Evolutionary conservation across 2,113 vertebrate genomes (phyloP).

Genomic region (Hippocampus comes): DNA sequence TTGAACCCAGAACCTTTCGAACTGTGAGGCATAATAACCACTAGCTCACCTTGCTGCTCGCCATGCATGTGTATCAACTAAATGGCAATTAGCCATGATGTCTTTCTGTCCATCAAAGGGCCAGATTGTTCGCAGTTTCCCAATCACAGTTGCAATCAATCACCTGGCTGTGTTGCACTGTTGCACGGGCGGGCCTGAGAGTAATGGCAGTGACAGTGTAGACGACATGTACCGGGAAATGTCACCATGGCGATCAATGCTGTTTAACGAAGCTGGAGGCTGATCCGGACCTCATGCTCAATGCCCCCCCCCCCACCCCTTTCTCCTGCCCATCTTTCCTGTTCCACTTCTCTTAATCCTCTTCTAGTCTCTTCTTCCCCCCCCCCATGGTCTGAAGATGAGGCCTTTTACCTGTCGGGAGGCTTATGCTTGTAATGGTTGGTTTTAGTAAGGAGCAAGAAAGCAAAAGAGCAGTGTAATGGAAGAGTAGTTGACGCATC

Average conservation of each 20-base stretch:
- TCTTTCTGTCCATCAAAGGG: background rate
- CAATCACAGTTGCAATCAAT: constrained; percentile 53
- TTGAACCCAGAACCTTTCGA: background rate
- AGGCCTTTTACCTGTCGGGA: constrained; percentile 63
- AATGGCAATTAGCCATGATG: background rate
- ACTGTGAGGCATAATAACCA: background rate
- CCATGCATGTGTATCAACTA: background rate
- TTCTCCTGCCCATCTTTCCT: constrained; percentile 32
- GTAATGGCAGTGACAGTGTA: constrained; percentile 70
- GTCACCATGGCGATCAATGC: constrained; percentile 74
- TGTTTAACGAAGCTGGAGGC: constrained; percentile 75
- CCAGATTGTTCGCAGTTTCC: constrained; percentile 35
- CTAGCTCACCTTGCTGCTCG: background rate
- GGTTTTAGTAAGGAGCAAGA: too few species aligned
- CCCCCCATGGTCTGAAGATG: constrained; percentile 43
- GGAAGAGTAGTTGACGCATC: too few species aligned
- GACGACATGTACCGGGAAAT: constrained; percentile 71
- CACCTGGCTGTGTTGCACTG: constrained; percentile 40
- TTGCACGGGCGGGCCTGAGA: constrained; percentile 42
- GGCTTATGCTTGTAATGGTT: constrained; percentile 29
- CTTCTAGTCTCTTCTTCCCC: constrained; percentile 46
- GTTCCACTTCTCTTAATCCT: constrained; percentile 53
- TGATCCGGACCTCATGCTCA: constrained; percentile 72
- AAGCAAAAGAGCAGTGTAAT: too few species aligned
- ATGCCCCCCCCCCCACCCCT: constrained; percentile 45